These are phyloP conservation scores for Hirtodrosophila histrioides DNA, from an alignment of 2,888 invertebrate species.

Conservation along the genomic window DNA sequence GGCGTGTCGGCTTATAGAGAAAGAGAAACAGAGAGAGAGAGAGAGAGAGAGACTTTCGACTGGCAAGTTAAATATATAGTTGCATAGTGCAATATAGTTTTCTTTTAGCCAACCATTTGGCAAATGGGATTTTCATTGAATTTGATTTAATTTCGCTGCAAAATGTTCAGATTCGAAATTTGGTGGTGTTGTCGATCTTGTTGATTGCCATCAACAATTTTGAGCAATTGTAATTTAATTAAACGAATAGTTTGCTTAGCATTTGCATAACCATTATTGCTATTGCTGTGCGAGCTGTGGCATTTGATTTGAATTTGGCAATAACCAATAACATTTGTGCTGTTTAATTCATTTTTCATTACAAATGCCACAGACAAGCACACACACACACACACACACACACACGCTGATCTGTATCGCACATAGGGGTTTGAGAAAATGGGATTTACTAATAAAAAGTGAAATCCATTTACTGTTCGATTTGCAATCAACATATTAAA, in stretches of 20 bases:
- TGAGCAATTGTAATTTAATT: constrained; percentile 30
- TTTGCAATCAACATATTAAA: background rate
- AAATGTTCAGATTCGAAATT: no score
- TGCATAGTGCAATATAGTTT: no score
- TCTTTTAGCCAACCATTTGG: no score
- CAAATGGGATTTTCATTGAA: no score
- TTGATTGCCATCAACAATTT: background rate
- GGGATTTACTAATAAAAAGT: no score
- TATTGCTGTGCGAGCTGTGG: constrained; percentile 5
- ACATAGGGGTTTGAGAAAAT: background rate
- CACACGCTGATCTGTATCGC: background rate
- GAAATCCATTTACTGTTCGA: background rate
- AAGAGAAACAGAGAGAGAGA: no score
- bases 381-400: background rate
- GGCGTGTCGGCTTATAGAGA: constrained; percentile 8
- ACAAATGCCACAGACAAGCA: constrained; percentile 7
- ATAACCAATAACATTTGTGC: constrained; percentile 23
- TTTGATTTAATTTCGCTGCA: no score
- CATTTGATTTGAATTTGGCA: constrained; percentile 3
- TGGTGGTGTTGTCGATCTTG: no score
- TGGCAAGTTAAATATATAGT: background rate
- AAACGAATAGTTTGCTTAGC: constrained; percentile 35
- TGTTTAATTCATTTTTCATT: constrained; percentile 36
- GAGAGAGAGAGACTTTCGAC: constrained; percentile 10
- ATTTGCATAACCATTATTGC: constrained; percentile 28